Percentiles rank a stretch among this genome's conserved stretches.
Conservation (phyloP, 2,797 vertebrate species). For the Hippocampus kuda region DNA sequence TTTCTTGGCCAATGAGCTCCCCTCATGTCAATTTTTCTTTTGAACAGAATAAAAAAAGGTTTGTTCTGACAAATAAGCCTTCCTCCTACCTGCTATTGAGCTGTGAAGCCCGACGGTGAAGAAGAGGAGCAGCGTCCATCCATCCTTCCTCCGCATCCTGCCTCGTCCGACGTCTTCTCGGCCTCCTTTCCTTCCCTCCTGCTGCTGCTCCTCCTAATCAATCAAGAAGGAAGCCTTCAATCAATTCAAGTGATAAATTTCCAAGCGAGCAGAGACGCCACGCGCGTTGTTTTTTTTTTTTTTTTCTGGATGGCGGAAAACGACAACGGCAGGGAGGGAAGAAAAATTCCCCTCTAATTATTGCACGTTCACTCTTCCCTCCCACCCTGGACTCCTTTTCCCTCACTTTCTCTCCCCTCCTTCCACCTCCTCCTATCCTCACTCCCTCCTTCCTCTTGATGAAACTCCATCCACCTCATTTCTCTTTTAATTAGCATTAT, state of each 20-base stretch:
- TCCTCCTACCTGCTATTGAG: constrained; percentile 48
- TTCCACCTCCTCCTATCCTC: constrained; percentile 4
- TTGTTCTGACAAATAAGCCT: not conserved
- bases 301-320: constrained; percentile 11
- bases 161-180: not conserved
- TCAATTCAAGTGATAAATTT: not conserved
- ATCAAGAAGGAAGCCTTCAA: not conserved
- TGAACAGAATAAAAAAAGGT: not conserved
- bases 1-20: not conserved
- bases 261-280: not conserved
- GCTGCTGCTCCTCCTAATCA: not conserved
- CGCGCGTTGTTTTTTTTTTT: not conserved
- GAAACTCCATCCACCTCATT: constrained; percentile 20
- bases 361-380: constrained; percentile 24
- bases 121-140: constrained; percentile 44
- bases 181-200: not conserved
- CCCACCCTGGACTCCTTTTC: constrained; percentile 14
- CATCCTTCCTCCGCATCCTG: constrained; percentile 33
- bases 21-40: not conserved
- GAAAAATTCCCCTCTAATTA: not conserved
- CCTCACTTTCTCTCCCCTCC: constrained; percentile 44
- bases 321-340: constrained; percentile 2
- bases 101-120: constrained; percentile 20
- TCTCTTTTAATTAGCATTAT: constrained; percentile 19
- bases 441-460: not conserved